Evolutionary conservation across 2,113 vertebrate genomes (phyloP), one percentile per base, ranked within the genome.

Genomic region (Sphaerodactylus townsendi): DNA sequence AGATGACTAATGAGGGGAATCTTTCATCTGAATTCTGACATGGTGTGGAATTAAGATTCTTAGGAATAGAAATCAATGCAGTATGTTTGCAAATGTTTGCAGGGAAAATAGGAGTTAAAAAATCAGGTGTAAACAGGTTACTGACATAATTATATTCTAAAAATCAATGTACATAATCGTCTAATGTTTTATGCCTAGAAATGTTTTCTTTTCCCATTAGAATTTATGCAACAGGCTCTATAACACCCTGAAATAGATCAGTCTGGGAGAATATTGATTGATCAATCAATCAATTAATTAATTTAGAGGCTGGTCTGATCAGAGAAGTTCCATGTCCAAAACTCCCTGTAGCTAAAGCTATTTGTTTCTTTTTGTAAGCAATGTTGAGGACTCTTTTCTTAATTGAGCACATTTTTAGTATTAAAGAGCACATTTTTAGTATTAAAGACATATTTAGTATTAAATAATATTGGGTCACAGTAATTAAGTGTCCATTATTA

Each of bases 61-160:
- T 48, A 14, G 72, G 46, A 77, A 10, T 53, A 8, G 53, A 53
- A 71, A 56, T 81, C 19, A 70, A 35, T 39, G 17, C 21, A 9
- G 39, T 44, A 88, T 53, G 69, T 76, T 79, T 86, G 76, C 25
- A 88, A 62, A n/a, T 14, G 78, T 74, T 7, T 80, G 48, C 77
- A 86, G 82, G 86, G 82, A 84, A 72, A 86, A 82, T 62, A 13
- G 37, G 28, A 33, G n/a, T n/a, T n/a, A n/a, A n/a, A 66, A 89
- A 82, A 85, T 77, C 21, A 88, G 76, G 84, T 84, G 70, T 87
- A 78, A 84, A 78, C 85, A 85, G 35, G 72, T 90, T 59, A 39
- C 53, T 75, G 71, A 70, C 28, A 41, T 76, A 81, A 92, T 87
- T 80, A 48, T 56, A 70, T 46, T 88, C 87, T 79, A 80, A 7